Base-by-base conservation (phyloP, 2,888 invertebrate genomes). In the Harmothoe impar region DNA sequence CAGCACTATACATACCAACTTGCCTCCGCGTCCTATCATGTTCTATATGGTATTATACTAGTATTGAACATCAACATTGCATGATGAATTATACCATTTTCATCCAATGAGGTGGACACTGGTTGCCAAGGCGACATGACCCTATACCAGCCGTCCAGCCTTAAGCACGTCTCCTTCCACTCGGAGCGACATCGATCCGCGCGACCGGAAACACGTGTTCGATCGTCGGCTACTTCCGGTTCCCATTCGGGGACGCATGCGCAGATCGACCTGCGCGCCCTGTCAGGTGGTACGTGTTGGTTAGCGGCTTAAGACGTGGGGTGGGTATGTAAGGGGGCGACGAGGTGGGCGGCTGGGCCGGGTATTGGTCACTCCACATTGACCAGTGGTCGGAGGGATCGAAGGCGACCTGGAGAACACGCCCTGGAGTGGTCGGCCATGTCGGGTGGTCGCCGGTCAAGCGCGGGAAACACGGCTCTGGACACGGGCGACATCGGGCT, bases 141-240 rank as follows among this genome's bases (percentile, higher is more conserved):
- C 43, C n/a, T n/a, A n/a, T 10, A 3, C 43, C 43, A 7, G 10
- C 5, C 43, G 10, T 43, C 62, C 62, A 7, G 3, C 20, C 20
- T 20, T 62, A 5, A n/a, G 15, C 7, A 62, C 0, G 3, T 15
- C 15, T 15, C 62, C n/a, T 12, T 20, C 15, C 62, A n/a, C 81
- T 35, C 43, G 3, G 23, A 15, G 1, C 81, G 23, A 81, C 43
- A 81, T 81, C 43, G 81, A 81, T 81, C 35, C 33, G 1, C 77
- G 3, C 81, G 12, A 81, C 81, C 81, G 81, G 81, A 81, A 81
- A 81, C 81, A 81, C 81, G 43, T 81, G 81, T 43, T 81, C 81
- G 35, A 81, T 86, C 86, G 86, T 56, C 56, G 54, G 52, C 86
- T 86, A 52, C 86, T 54, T 86, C 86, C 86, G 86, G 17, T 86